These are phyloP conservation scores for Xerus inauris DNA, from an alignment of 2,113 vertebrate genomes.

Conservation along the genomic window DNA sequence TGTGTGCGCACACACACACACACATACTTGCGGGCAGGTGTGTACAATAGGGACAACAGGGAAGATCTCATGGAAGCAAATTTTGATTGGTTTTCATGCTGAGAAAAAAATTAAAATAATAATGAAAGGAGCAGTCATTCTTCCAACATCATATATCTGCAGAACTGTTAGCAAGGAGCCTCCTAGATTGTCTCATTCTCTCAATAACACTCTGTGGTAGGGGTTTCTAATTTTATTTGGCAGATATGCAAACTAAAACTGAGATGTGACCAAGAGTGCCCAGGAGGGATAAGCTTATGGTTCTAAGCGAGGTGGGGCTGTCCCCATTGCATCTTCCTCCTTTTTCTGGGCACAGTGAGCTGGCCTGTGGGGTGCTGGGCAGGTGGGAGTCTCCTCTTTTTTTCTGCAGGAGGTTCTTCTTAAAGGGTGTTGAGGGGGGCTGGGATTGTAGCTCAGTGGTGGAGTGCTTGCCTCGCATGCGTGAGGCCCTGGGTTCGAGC, in stretches of 20 bases:
- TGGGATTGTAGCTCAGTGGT: no score
- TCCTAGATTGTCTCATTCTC: neutral
- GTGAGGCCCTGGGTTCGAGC: no score
- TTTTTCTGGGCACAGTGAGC: rapidly evolving
- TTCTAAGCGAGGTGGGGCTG: neutral
- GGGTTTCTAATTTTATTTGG: neutral
- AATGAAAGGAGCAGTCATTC: no score
- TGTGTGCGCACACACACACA: neutral
- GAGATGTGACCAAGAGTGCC: no score
- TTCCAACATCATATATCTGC: rapidly evolving
- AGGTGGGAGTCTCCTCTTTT: neutral
- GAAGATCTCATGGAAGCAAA: neutral
- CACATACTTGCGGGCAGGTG: no score
- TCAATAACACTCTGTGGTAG: rapidly evolving
- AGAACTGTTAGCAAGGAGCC: rapidly evolving
- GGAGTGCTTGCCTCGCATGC: no score
- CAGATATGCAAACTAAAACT: neutral
- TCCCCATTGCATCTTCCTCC: no score
- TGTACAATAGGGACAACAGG: no score
- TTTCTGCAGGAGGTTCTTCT: neutral
- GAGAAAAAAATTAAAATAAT: no score
- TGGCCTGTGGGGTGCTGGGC: neutral
- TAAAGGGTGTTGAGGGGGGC: no score
- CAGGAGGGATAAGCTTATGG: neutral
- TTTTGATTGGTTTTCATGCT: neutral